Evolutionary conservation across 2,888 invertebrate species (phyloP).

Genomic region (Ariolimax columbianus): DNA sequence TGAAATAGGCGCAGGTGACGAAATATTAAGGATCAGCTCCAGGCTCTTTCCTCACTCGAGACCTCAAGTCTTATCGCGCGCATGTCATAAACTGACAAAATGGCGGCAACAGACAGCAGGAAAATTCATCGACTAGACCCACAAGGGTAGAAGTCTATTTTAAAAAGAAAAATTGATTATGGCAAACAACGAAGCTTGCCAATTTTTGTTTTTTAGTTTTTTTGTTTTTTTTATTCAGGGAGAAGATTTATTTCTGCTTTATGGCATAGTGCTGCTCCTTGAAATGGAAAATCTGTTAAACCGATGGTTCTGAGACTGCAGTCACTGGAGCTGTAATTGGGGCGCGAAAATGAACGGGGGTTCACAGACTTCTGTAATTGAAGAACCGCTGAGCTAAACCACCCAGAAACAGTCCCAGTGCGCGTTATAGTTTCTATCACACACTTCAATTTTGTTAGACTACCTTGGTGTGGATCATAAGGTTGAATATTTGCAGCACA

Average conservation of each 20-base stretch:
- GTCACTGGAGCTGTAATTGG: no score
- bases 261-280: neutral
- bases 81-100: constrained; percentile 36
- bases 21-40: constrained; percentile 44
- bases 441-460: no score
- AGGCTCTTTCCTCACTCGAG: neutral
- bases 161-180: neutral
- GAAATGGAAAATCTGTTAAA: neutral
- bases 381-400: no score
- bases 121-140: constrained; percentile 37
- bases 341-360: no score
- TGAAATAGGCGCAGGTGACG: constrained; percentile 43
- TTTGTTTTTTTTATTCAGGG: neutral
- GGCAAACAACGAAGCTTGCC: neutral
- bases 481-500: no score
- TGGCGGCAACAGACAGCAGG: constrained; percentile 35
- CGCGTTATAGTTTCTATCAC: no score
- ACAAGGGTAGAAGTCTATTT: constrained; percentile 18
- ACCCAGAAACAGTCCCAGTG: no score
- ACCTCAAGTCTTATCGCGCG: constrained; percentile 27
- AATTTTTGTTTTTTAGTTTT: neutral
- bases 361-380: no score
- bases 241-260: neutral
- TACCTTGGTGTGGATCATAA: no score
- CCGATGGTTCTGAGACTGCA: no score